Percentiles rank a stretch among this genome's conserved stretches.
Evolutionary conservation across 2,797 vertebrate species (phyloP).

Genomic region (Siniperca obscura): DNA sequence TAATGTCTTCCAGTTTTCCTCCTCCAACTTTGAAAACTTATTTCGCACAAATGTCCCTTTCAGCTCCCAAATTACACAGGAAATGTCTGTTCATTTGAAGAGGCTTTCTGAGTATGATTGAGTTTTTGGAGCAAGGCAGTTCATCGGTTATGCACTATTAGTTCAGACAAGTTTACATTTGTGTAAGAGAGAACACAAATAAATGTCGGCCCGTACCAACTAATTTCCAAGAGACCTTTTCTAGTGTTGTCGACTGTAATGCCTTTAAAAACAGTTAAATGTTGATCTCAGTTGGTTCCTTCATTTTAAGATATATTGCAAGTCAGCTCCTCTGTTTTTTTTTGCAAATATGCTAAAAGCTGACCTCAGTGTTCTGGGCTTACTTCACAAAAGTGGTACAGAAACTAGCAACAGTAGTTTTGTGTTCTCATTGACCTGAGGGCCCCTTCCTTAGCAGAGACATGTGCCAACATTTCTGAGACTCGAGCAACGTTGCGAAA

Average conservation of each 20-base stretch:
- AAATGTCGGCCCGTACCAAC: not conserved
- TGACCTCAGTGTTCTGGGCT: conserved; percentile 5
- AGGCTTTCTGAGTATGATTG: not conserved
- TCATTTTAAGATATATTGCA: not conserved
- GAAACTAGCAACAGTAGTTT: conserved; percentile 39
- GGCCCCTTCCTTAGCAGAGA: conserved; percentile 23
- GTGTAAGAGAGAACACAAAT: not conserved
- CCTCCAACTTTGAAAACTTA: not conserved
- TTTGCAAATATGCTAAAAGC: not conserved
- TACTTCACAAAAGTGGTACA: conserved; percentile 31
- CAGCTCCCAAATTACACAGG: conserved; percentile 4
- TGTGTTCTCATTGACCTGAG: conserved; percentile 61
- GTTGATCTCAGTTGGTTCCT: not conserved
- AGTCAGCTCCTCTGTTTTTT: conserved; percentile 12
- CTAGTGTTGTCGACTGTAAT: no score
- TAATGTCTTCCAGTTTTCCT: not conserved
- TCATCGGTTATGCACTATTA: not conserved
- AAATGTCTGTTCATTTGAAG: conserved; percentile 10
- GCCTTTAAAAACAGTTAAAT: not conserved
- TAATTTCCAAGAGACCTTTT: not conserved
- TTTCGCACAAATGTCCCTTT: not conserved
- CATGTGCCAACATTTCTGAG: conserved; percentile 46
- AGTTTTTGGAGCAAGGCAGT: not conserved
- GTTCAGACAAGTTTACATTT: not conserved
- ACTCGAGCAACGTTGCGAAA: conserved; percentile 50